Conservation (phyloP, 2,113 vertebrate species). For the Scartelaos histophorus region DNA sequence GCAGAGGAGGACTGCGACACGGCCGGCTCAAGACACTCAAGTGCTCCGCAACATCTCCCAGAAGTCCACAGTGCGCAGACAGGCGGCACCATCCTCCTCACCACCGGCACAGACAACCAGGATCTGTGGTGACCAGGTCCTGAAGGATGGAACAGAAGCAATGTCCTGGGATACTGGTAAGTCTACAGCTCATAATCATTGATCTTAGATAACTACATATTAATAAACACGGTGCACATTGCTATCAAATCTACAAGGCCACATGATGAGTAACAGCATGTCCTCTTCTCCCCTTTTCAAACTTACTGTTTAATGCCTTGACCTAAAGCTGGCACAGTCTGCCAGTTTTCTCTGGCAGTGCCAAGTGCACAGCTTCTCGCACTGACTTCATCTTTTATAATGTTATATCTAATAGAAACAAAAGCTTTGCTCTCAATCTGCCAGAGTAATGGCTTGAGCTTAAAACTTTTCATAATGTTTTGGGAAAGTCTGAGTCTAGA, state of each 20-base stretch:
- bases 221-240: neutral
- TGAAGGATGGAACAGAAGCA: constrained; percentile 78
- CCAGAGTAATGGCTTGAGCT: neutral
- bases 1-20: constrained; percentile 54
- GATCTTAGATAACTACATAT: neutral
- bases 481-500: constrained; percentile 24
- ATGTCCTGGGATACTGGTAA: constrained; percentile 76
- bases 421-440: neutral
- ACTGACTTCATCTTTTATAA: neutral
- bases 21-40: constrained; percentile 48
- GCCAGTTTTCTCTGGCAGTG: neutral
- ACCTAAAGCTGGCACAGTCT: neutral
- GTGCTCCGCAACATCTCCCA: constrained; percentile 44
- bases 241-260: neutral
- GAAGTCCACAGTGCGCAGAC: constrained; percentile 39
- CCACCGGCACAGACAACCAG: constrained; percentile 45
- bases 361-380: neutral
- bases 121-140: constrained; percentile 67
- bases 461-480: constrained; percentile 17
- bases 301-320: neutral
- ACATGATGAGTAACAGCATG: constrained; percentile 8
- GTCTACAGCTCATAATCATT: constrained; percentile 44
- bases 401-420: neutral
- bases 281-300: neutral
- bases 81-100: constrained; percentile 44